phyloP scores from a whole-genome alignment of 2,888 invertebrate genomes.

The Flexamia atlantica region DNA sequence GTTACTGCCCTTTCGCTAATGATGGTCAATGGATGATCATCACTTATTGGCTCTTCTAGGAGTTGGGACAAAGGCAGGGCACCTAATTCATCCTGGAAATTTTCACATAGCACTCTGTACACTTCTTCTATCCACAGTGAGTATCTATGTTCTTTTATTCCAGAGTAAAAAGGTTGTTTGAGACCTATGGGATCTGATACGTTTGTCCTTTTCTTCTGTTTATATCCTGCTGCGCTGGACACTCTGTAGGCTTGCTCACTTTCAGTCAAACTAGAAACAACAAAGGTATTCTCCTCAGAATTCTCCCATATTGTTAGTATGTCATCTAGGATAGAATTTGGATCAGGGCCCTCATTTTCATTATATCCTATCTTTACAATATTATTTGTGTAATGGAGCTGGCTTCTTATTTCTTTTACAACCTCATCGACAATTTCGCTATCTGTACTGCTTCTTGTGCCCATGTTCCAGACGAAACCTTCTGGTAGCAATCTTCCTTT shows the following conservation, averaged over 20 bases:
- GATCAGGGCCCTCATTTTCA: neutral
- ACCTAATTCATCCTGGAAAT: neutral
- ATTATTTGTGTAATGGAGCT: neutral
- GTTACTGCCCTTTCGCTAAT: neutral
- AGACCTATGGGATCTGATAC: too few species aligned
- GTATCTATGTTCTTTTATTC: neutral
- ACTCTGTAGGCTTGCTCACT: too few species aligned
- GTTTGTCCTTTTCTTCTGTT: too few species aligned
- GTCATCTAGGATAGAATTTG: neutral
- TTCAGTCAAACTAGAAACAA: too few species aligned
- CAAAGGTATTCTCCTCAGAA: neutral
- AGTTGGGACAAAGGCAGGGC: neutral
- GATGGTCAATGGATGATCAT: neutral
- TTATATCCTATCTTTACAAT: neutral
- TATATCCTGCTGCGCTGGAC: too few species aligned
- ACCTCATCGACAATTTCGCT: neutral
- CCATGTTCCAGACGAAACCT: neutral
- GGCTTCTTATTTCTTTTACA: neutral
- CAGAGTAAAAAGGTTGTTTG: too few species aligned
- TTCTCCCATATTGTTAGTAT: neutral
- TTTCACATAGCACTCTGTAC: neutral
- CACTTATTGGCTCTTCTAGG: neutral
- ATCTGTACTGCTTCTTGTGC: neutral
- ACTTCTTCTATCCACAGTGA: neutral
- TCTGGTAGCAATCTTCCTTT: slow-evolving; percentile 15